These are phyloP conservation scores for Clarias platycephalus DNA, from an alignment of 2,797 vertebrate genomes.

Conservation along the genomic window DNA sequence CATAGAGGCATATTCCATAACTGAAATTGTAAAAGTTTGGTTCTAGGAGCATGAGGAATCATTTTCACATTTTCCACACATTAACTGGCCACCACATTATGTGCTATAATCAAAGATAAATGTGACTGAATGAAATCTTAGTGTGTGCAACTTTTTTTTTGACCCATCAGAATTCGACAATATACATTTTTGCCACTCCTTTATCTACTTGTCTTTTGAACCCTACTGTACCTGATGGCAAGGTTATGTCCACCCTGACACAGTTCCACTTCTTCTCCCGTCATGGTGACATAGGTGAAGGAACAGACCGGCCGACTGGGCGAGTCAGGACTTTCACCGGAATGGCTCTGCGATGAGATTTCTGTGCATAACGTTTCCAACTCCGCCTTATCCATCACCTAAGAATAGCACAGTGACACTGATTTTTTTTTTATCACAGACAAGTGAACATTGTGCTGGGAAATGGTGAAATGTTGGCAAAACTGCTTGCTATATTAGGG, in stretches of 20 bases:
- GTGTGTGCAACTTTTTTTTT: too few species aligned
- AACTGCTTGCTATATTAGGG: background rate
- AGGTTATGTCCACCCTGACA: constrained; percentile 86
- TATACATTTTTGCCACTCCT: background rate
- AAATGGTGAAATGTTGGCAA: background rate
- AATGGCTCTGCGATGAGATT: constrained; percentile 89
- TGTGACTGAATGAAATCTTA: too few species aligned
- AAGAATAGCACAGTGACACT: background rate
- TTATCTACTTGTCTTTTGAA: background rate
- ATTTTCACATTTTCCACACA: too few species aligned
- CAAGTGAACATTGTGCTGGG: background rate
- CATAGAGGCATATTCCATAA: too few species aligned
- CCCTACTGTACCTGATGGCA: constrained; percentile 78
- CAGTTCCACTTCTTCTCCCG: constrained; percentile 93
- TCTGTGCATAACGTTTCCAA: constrained; percentile 91
- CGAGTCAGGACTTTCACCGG: constrained; percentile 89
- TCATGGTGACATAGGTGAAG: constrained; percentile 93
- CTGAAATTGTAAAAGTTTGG: too few species aligned
- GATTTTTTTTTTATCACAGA: too few species aligned
- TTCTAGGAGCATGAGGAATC: too few species aligned
- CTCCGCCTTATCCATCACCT: constrained; percentile 89
- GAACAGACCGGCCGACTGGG: constrained; percentile 91
- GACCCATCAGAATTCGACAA: background rate
- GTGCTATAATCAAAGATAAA: too few species aligned
- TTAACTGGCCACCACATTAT: too few species aligned